Evolutionary conservation across 2,888 invertebrate species (phyloP), one percentile per base, ranked within the genome.

Genomic region (Teleiodes luculella): DNA sequence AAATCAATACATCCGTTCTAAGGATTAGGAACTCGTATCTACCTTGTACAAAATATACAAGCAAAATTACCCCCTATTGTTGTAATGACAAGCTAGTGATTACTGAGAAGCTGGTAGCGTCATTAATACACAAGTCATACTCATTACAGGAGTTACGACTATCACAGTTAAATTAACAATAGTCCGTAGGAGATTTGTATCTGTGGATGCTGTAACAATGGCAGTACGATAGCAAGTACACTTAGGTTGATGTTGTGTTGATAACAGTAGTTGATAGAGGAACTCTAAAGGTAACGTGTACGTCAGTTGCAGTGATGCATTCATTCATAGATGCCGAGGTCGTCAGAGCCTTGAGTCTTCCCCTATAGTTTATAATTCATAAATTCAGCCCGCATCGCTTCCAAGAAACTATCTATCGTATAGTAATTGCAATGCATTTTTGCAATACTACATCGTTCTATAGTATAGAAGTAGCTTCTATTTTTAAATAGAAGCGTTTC

Each of bases 371-470:
- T 50, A 56, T 39, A 50, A 60, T 60, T 61, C 62, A 64, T 63
- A 63, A 62, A 61, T 52, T 55, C 33, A 53, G 53, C 68, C 70
- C 70, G 65, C 63, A 67, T 70, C 51, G 37, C 39, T 60, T 45
- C 35, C 28, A 16, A 30, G 33, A 14, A 47, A 35, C 16, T 11
- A 24, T n/a, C 20, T 14, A 16, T 48, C 6, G 35, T 20, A 35
- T 35, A 35, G 11, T 20, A 46, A 48, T 18, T 16, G 35, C 33
- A 31, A 3, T 20, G 24, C 18, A 24, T 39, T n/a, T 48, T 48
- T 35, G 20, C 35, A 35, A 35, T 20, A 35, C 7, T 48, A 35
- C 33, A 35, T 48, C 13, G 3, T 1, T 24, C n/a, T n/a, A n/a
- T 4, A 24, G 24, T 4, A 24, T 24, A 24, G 24, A 24, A 6